Base-by-base conservation (phyloP, 1,140 invertebrate species). In the Drosophila orosa region DNA sequence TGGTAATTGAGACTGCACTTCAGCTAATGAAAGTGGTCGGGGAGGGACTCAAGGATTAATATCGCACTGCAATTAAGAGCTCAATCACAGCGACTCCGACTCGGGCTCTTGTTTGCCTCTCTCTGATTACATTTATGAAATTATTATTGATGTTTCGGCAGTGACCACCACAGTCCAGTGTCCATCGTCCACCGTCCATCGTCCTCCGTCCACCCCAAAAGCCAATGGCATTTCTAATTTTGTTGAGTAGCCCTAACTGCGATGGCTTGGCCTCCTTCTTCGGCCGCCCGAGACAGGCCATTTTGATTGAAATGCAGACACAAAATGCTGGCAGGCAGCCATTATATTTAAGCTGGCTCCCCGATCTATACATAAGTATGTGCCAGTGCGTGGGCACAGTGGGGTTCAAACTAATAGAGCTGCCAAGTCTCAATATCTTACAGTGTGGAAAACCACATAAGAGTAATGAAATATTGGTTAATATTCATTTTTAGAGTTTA, bases 141-240 rank as follows among this genome's bases (percentile, higher is more conserved):
- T 89, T 89, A 89, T 89, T 89, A 89, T 90, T 89, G 84, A 87
- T 89, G 84, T 87, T 89, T 80, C 24, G 79, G 80, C 76, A 83
- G 71, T 87, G 82, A 76, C 76, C 83, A 86, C 83, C 79, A 77
- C 71, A 48, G 60, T 59, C 67, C 81, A 74, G 37, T 44, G 52
- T 61, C 66, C 60, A 42, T 22, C 17, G 37, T 19, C 56, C 15
- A n/a, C 25, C 45, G 45, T n/a, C 55, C 40, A 50, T 45, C 52
- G 50, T 7, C 44, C 71, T 33, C 13, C 44, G 50, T n/a, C 60
- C 37, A 69, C 50, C 65, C 65, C 61, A 10, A 54, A 58, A 59
- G 57, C 80, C 60, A 75, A 74, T 74, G 80, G 80, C 69, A 69
- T 79, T 84, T 89, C 66, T 78, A 89, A 90, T 89, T 89, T 89